Evolutionary conservation across 2,888 invertebrate species (phyloP).

Genomic region (Platycheirus rosarum): DNA sequence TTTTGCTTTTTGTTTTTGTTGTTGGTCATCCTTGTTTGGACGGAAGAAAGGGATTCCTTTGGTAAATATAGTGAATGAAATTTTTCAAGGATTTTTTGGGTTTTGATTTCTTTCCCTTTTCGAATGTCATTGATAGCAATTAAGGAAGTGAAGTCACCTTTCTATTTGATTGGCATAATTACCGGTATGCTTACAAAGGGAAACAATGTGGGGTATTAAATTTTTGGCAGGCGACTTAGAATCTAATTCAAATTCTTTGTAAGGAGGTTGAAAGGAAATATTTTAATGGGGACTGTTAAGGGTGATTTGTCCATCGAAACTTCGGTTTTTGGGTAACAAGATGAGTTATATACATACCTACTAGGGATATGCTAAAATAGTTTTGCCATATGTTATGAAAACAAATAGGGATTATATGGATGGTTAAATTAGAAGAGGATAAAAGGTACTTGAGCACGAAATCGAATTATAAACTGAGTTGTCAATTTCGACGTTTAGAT

Average conservation of each 20-base stretch:
- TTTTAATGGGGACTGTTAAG: no score
- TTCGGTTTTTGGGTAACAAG: no score
- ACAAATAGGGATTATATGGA: no score
- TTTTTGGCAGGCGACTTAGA: constrained; percentile 21
- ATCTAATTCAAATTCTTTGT: constrained; percentile 21
- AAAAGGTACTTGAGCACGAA: no score
- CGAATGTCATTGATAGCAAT: not conserved
- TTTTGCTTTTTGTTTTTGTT: not conserved
- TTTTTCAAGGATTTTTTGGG: constrained; percentile 27
- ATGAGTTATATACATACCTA: no score
- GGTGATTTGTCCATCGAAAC: no score
- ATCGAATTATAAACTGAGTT: no score
- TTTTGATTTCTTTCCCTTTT: constrained; percentile 8
- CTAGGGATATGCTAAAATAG: no score
- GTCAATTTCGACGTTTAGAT: no score
- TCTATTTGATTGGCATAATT: constrained; percentile 40
- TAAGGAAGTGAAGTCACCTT: constrained; percentile 2
- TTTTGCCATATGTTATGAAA: no score
- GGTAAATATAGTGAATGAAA: not conserved
- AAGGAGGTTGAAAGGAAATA: constrained; percentile 51
- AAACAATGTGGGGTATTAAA: constrained; percentile 35
- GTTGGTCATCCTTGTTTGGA: constrained; percentile 5
- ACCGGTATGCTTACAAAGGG: constrained; percentile 18
- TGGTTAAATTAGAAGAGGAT: no score
- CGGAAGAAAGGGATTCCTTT: constrained; percentile 1